Evolutionary conservation across 2,888 invertebrate species (phyloP).

Genomic region (Lumbricus terrestris): DNA sequence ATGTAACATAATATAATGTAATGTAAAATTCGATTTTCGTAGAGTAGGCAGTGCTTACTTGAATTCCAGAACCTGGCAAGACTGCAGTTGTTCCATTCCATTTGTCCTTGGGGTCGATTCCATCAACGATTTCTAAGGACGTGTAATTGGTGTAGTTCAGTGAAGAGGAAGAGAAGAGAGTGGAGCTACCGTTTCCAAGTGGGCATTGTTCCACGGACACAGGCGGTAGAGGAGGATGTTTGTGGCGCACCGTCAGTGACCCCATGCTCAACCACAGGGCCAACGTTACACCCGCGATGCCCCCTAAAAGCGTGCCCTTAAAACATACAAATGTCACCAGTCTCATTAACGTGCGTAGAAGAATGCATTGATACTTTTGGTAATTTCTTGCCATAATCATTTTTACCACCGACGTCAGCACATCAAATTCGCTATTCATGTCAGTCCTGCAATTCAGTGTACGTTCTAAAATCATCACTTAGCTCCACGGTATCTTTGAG

Average conservation of each 20-base stretch:
- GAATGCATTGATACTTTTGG: background rate
- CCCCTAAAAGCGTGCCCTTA: constrained; percentile 14
- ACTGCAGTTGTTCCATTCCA: background rate
- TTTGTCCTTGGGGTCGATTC: background rate
- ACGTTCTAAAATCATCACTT: no score
- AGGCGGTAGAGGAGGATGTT: background rate
- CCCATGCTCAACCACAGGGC: background rate
- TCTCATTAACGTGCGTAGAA: background rate
- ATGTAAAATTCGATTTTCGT: background rate
- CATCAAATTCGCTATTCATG: no score
- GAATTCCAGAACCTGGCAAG: background rate
- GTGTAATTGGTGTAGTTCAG: background rate
- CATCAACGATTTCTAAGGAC: background rate
- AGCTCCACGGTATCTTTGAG: no score
- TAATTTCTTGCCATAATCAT: no score
- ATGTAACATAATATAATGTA: background rate
- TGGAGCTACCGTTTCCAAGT: background rate
- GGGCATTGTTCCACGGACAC: background rate
- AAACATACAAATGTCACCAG: background rate
- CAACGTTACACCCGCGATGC: background rate
- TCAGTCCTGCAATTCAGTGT: no score
- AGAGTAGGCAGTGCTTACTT: background rate
- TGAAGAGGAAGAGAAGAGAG: background rate
- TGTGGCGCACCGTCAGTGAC: background rate
- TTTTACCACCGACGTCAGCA: no score